Base-by-base conservation (phyloP, 1,140 invertebrate species). In the Drosophila sp. region DNA sequence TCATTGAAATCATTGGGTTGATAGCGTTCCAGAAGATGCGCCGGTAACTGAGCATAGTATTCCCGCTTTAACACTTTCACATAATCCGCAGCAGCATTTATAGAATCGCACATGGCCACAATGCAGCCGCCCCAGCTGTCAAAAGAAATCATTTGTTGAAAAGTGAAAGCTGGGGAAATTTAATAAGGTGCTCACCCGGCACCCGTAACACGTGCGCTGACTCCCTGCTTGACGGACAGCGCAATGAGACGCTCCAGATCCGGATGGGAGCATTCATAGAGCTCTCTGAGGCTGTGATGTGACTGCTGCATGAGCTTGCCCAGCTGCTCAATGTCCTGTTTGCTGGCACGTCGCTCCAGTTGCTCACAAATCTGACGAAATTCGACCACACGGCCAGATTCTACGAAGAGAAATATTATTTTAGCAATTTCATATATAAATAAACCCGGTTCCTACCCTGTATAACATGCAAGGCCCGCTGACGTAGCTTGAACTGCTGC, bases 201-300 rank as follows among this genome's bases (percentile, higher is more conserved):
- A 54, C 99, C 99, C 5, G 99, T 99, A 32, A 99, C 93, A 69
- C 98, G 94, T 7, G 97, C 96, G 32, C 98, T 97, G 16, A 97
- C 93, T 34, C 96, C 95, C 57, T 94, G 93, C 48, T 94, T 91
- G 57, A 94, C 92, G n/a, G 97, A 97, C 45, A 96, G 91, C 25
- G 95, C 92, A 29, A 99, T 97, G 4, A 99, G 93, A 51, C 93
- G 92, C 92, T 99, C 98, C 58, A 99, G 93, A 78, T 96, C 94
- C 0, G 95, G 94, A 93, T 99, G 98, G 56, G 97, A 99, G 92
- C 98, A 99, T 92, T 99, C 97, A 91, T 99, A 99, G 0, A 97
- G 91, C 50, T 96, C 94, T 1, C 94, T 93, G 25, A 99, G 94
- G 89, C 97, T 99, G 1, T 93, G 90, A 92, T 99, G 98, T 90